Conservation (phyloP, 2,888 invertebrate species). For the Oxystoma pomonae region DNA sequence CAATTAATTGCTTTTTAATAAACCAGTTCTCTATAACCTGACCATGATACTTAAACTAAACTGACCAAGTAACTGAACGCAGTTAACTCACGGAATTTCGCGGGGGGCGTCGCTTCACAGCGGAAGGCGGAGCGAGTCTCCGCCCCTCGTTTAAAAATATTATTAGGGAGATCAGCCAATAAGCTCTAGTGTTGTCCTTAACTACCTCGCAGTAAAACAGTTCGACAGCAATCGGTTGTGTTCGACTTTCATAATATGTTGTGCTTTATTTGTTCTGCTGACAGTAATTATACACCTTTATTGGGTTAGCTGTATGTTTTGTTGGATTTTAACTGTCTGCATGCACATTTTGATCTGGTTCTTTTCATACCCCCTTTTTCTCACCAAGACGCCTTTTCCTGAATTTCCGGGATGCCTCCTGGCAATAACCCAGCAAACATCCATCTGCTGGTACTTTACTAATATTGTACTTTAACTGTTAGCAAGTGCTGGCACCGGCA, state of each 20-base stretch:
- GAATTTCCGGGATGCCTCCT: no score
- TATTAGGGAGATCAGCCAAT: constrained; percentile 35
- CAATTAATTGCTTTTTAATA: constrained; percentile 21
- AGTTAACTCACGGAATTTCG: constrained; percentile 23
- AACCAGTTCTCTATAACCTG: constrained; percentile 31
- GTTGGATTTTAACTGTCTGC: no score
- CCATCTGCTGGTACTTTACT: no score
- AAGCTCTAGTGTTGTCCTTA: constrained; percentile 29
- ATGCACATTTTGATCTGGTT: no score
- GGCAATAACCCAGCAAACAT: no score
- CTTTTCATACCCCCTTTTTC: no score
- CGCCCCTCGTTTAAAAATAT: constrained; percentile 34
- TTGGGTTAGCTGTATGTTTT: background rate
- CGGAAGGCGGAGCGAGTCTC: constrained; percentile 25
- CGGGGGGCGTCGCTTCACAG: constrained; percentile 20
- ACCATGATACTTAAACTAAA: constrained; percentile 34
- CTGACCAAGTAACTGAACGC: constrained; percentile 36
- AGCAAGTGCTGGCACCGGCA: no score
- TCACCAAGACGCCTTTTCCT: no score
- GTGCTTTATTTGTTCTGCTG: constrained; percentile 6
- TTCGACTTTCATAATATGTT: background rate
- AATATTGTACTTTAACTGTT: no score
- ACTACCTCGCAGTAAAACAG: constrained; percentile 30
- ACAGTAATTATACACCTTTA: constrained; percentile 1
- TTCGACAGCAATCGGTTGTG: constrained; percentile 10